These are phyloP conservation scores for Bufo bufo DNA, from an alignment of 2,113 vertebrate genomes.

Conservation along the genomic window DNA sequence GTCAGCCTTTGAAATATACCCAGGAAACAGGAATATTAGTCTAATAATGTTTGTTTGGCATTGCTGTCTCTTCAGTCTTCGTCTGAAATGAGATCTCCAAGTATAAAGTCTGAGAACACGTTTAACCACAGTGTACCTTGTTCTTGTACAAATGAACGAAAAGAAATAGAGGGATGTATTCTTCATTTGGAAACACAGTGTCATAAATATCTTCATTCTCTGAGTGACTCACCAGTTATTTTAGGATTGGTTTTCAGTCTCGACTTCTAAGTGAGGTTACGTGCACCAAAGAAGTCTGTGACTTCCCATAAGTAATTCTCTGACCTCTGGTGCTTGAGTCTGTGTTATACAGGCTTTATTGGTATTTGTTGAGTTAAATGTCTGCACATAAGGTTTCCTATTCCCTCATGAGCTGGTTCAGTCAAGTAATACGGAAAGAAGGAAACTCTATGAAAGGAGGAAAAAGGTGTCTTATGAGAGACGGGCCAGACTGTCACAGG, in stretches of 20 bases:
- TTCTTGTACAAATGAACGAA: constrained; percentile 25
- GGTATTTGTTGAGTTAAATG: constrained; percentile 12
- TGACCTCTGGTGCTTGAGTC: constrained; percentile 12
- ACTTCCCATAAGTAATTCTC: constrained; percentile 25
- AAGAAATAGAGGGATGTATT: constrained; percentile 20
- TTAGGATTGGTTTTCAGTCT: constrained; percentile 29
- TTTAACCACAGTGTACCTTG: constrained; percentile 34
- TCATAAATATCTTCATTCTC: constrained; percentile 11
- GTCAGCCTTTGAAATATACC: neutral
- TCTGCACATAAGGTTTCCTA: constrained; percentile 31
- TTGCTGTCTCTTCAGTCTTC: neutral
- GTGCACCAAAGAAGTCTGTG: constrained; percentile 5
- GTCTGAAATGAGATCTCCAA: neutral
- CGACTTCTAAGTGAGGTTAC: constrained; percentile 4
- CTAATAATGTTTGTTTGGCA: neutral
- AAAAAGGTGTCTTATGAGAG: constrained; percentile 42
- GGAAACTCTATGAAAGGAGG: constrained; percentile 37
- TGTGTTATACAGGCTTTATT: neutral
- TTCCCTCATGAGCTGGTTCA: constrained; percentile 24
- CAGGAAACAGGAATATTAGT: neutral
- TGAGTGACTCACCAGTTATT: constrained; percentile 44
- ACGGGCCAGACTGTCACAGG: constrained; percentile 15
- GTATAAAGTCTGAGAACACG: constrained; percentile 14
- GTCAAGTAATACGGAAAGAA: constrained; percentile 36
- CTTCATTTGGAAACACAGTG: constrained; percentile 37